Evolutionary conservation across 1,140 invertebrate genomes (phyloP).

Genomic region (Drosophila bocki): DNA sequence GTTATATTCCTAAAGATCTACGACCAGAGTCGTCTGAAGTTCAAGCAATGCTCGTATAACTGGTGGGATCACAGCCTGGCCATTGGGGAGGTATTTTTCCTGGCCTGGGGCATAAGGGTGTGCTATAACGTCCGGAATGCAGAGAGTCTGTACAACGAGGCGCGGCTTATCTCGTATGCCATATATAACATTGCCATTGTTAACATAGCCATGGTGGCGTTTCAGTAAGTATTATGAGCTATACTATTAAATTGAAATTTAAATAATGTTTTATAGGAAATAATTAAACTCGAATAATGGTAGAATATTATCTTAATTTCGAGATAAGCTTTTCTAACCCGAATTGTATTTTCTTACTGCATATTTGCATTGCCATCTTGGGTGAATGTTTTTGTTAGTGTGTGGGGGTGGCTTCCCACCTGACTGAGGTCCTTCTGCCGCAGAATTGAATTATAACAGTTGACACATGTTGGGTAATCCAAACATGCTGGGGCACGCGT

Average conservation of each 20-base stretch:
- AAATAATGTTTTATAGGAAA: not conserved
- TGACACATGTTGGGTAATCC: conserved; percentile 63
- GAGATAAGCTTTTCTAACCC: not conserved
- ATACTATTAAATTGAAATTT: not conserved
- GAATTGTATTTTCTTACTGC: not conserved
- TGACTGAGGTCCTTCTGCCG: conserved; percentile 13
- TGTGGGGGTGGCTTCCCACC: not conserved
- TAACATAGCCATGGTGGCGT: conserved; percentile 94
- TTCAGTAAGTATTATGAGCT: conserved; percentile 91
- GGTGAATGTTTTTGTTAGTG: not conserved
- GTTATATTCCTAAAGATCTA: conserved; percentile 86
- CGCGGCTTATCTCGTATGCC: conserved; percentile 95
- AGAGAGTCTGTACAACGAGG: conserved; percentile 96
- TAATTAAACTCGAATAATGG: not conserved
- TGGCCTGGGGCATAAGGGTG: conserved; percentile 95
- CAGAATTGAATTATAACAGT: conserved; percentile 60
- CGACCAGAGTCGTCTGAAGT: conserved; percentile 91
- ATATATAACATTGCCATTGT: conserved; percentile 97
- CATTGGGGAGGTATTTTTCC: conserved; percentile 94
- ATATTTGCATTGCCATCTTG: not conserved
- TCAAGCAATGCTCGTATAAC: conserved; percentile 95
- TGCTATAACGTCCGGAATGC: conserved; percentile 96
- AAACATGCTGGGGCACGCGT: conserved; percentile 33
- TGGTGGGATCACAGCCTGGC: conserved; percentile 97
- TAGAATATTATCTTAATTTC: not conserved